Evolutionary conservation across 1,140 invertebrate species (phyloP).

Genomic region (Mercenaria mercenaria): DNA sequence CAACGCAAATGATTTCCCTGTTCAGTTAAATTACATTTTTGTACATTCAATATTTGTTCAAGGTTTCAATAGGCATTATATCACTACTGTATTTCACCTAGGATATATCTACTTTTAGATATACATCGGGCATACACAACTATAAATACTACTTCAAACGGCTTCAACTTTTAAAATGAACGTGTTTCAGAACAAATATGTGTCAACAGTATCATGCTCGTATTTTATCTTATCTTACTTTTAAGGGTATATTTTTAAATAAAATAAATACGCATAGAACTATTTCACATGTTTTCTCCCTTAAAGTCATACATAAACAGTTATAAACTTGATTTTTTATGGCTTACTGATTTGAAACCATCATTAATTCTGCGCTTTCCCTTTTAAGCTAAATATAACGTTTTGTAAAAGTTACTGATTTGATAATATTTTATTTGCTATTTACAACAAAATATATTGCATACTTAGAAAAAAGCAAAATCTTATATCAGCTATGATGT

Average conservation of each 20-base stretch:
- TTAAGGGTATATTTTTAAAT: neutral
- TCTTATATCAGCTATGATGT: too few relatives aligned
- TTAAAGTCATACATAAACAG: too few relatives aligned
- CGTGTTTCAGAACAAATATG: neutral
- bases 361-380: too few relatives aligned
- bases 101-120: neutral
- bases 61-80: constrained; percentile 12
- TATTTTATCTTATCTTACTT: neutral
- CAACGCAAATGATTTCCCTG: neutral
- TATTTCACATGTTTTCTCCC: too few relatives aligned
- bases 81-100: constrained; percentile 8
- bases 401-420: too few relatives aligned
- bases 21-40: neutral
- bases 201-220: neutral
- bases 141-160: neutral
- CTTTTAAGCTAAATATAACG: too few relatives aligned
- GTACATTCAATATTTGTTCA: constrained; percentile 22
- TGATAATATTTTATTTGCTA: too few relatives aligned
- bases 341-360: too few relatives aligned
- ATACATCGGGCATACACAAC: neutral
- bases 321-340: too few relatives aligned
- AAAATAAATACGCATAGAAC: neutral
- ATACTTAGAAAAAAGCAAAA: too few relatives aligned
- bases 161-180: neutral
- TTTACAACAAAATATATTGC: too few relatives aligned